phyloP scores from a whole-genome alignment of 2,797 vertebrate genomes.

The Danionella dracula region DNA sequence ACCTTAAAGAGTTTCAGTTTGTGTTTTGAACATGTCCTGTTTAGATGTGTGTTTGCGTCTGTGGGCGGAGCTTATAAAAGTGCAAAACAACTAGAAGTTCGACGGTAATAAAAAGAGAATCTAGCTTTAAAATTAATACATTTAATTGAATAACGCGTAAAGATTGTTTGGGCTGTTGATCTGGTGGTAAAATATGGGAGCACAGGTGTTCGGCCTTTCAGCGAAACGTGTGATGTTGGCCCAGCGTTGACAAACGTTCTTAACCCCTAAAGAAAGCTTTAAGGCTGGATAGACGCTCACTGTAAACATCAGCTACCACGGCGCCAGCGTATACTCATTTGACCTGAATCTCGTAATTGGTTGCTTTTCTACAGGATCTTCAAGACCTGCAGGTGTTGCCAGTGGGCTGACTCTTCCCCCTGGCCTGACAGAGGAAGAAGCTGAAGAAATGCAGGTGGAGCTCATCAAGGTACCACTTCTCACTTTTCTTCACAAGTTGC shows the following conservation, averaged over 20 bases:
- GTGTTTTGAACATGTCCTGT: neutral
- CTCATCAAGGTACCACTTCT: slow-evolving; percentile 80
- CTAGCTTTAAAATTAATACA: no score
- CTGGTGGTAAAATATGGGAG: no score
- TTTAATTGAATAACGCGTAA: no score
- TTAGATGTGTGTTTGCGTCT: neutral
- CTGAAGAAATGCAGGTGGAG: slow-evolving; percentile 76
- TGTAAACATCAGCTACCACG: no score
- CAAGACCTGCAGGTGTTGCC: slow-evolving; percentile 53
- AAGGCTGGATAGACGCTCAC: no score
- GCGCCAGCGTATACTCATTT: no score
- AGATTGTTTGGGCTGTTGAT: no score
- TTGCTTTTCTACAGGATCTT: slow-evolving; percentile 64
- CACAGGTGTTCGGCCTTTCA: neutral
- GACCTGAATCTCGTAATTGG: neutral
- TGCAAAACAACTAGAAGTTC: neutral
- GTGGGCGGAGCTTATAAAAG: neutral
- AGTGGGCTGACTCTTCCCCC: slow-evolving; percentile 56
- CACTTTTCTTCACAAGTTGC: no score
- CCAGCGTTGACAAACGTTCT: no score
- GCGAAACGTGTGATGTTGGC: neutral
- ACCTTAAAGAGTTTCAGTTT: neutral
- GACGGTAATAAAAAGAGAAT: neutral
- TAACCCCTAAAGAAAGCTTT: no score
- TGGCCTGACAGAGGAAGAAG: slow-evolving; percentile 77